A percentile compares a stretch with the other conserved stretches of the same genome.
These are phyloP conservation scores for Cyphomyrus discorhynchus DNA, from an alignment of 2,113 vertebrate species.

Conservation along the genomic window DNA sequence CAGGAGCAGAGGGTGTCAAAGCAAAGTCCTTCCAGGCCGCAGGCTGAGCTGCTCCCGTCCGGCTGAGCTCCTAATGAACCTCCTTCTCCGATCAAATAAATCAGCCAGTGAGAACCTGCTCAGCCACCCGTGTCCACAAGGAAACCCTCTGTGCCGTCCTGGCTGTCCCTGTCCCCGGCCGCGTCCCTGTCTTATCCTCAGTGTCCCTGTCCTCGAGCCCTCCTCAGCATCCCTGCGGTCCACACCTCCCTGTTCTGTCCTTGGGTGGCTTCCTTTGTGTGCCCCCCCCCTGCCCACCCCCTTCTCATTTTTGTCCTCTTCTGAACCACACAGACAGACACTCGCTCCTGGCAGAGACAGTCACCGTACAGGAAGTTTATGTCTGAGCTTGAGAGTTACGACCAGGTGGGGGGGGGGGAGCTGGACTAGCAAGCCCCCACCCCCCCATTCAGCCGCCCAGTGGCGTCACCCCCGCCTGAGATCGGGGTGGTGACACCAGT, in stretches of 20 bases:
- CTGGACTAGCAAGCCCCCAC: background rate
- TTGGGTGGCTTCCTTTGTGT: background rate
- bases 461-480: conserved; percentile 7
- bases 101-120: background rate
- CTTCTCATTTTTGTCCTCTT: background rate
- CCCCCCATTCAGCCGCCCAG: background rate
- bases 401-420: background rate
- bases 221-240: conserved; percentile 28
- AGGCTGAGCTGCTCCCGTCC: background rate
- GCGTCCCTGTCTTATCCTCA: conserved; percentile 19
- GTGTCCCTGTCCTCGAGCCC: background rate
- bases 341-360: background rate
- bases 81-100: background rate
- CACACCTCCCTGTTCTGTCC: conserved; percentile 38
- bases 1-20: background rate
- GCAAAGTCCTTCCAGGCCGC: background rate
- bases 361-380: background rate
- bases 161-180: conserved; percentile 25
- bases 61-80: background rate
- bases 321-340: background rate
- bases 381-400: background rate
- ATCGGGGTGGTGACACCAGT: background rate
- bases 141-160: conserved; percentile 22
- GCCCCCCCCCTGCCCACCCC: background rate
- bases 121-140: background rate